Conservation (phyloP, 1,140 invertebrate species). For the Drosophila funebris region DNA sequence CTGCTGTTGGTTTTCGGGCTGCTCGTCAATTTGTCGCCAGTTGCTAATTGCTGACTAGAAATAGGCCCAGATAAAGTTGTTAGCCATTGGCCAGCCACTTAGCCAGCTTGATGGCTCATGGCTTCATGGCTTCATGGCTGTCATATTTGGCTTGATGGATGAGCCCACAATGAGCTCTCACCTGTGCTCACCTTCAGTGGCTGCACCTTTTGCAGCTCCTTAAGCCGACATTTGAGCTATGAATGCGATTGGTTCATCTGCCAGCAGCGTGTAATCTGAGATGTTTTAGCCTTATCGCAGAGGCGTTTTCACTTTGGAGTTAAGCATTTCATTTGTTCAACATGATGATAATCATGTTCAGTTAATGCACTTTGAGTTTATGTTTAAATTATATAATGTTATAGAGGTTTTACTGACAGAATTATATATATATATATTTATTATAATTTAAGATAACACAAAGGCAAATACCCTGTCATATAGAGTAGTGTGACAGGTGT, state of each 20-base stretch:
- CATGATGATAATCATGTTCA: not conserved
- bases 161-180: constrained; percentile 13
- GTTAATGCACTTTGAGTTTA: too few species aligned
- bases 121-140: not conserved
- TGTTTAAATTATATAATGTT: too few species aligned
- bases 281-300: not conserved
- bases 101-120: constrained; percentile 4
- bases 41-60: constrained; percentile 63
- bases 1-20: constrained; percentile 27
- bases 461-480: too few species aligned
- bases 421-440: too few species aligned
- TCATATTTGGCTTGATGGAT: constrained; percentile 32
- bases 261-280: constrained; percentile 12
- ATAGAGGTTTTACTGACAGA: too few species aligned
- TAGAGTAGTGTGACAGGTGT: too few species aligned
- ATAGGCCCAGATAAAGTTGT: constrained; percentile 4
- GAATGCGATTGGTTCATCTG: constrained; percentile 19
- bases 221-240: constrained; percentile 34
- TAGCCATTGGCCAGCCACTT: constrained; percentile 14
- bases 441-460: too few species aligned
- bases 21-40: constrained; percentile 75
- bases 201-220: constrained; percentile 2
- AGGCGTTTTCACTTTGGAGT: constrained; percentile 5
- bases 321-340: constrained; percentile 16
- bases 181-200: not conserved